Evolutionary conservation across 2,797 vertebrate species (phyloP).

Genomic region (Eospalax fontanierii): DNA sequence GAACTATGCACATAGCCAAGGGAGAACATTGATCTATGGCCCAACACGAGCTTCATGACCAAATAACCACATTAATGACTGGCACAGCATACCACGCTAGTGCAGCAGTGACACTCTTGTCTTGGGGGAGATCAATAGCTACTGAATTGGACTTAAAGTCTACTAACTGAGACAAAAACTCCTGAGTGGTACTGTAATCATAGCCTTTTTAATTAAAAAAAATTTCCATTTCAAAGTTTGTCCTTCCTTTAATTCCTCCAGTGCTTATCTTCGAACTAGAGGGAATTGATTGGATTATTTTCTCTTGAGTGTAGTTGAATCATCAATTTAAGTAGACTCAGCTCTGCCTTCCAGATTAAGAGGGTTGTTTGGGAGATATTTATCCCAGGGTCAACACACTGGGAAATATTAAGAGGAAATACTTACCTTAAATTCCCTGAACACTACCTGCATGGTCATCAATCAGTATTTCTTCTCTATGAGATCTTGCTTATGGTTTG

Average conservation of each 20-base stretch:
- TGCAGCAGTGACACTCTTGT: too few relatives aligned
- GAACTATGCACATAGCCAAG: too few relatives aligned
- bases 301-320: conserved; percentile 49
- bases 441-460: conserved; percentile 52
- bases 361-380: neutral
- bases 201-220: too few relatives aligned
- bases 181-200: too few relatives aligned
- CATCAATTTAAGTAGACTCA: conserved; percentile 37
- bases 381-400: conserved; percentile 43
- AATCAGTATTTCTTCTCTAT: conserved; percentile 30
- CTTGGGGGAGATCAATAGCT: too few relatives aligned
- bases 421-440: conserved; percentile 53
- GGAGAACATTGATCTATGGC: too few relatives aligned
- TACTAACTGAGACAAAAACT: too few relatives aligned
- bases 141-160: too few relatives aligned
- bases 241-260: neutral
- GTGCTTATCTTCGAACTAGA: neutral
- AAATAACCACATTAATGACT: too few relatives aligned
- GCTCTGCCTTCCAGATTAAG: neutral
- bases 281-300: conserved; percentile 51
- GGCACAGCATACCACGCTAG: too few relatives aligned
- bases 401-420: conserved; percentile 49
- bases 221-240: conserved; percentile 59
- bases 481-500: neutral
- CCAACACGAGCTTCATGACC: too few relatives aligned